phyloP scores from a whole-genome alignment of 2,113 vertebrate genomes.

The Himantopus leucocephalus region DNA sequence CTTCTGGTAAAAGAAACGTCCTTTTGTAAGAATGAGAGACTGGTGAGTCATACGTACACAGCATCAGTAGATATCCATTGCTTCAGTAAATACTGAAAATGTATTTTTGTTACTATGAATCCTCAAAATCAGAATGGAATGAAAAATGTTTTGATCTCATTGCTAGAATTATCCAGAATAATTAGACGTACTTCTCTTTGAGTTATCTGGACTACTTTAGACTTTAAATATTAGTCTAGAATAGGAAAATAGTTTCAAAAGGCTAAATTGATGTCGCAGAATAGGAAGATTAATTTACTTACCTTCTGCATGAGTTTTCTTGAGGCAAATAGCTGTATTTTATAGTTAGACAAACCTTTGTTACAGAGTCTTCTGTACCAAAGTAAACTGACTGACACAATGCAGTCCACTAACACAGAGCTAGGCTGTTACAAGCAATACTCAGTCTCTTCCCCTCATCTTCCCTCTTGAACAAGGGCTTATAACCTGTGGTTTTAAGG shows the following conservation, averaged over 20 bases:
- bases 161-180: background rate
- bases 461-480: background rate
- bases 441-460: background rate
- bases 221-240: background rate
- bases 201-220: background rate
- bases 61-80: constrained; percentile 71
- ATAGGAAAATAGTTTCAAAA: background rate
- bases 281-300: constrained; percentile 4
- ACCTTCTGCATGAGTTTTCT: constrained; percentile 5
- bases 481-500: background rate
- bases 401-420: background rate
- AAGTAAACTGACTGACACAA: background rate
- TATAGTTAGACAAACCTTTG: background rate
- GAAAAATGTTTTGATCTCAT: background rate
- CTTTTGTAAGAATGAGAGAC: constrained; percentile 62
- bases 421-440: background rate
- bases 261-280: background rate
- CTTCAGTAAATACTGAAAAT: constrained; percentile 73
- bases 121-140: background rate
- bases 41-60: constrained; percentile 67
- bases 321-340: background rate
- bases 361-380: background rate
- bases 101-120: constrained; percentile 60
- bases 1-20: constrained; percentile 66
- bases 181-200: background rate